These are phyloP conservation scores for Hypena proboscidalis DNA, from an alignment of 2,888 invertebrate species.

Conservation along the genomic window DNA sequence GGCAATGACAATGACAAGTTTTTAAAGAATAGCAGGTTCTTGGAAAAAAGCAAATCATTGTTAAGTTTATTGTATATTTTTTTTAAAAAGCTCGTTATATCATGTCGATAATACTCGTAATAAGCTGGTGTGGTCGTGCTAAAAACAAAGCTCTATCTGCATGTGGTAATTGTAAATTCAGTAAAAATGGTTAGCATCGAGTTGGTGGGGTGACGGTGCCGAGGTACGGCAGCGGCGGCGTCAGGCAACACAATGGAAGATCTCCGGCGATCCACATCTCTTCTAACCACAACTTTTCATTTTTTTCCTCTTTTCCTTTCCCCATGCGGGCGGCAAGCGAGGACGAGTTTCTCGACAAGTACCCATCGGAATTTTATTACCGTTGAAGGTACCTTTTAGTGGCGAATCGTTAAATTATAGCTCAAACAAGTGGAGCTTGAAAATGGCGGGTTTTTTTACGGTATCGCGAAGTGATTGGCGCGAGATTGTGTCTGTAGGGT, in stretches of 20 bases:
- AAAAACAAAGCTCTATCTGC: too few species aligned
- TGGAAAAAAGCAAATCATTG: too few species aligned
- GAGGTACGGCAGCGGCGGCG: constrained; percentile 9
- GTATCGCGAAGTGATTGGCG: neutral
- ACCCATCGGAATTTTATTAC: constrained; percentile 64
- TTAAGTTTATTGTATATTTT: too few species aligned
- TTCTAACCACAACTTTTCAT: constrained; percentile 69
- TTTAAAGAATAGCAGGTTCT: too few species aligned
- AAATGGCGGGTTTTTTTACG: neutral
- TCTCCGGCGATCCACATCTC: constrained; percentile 45
- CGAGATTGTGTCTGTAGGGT: neutral
- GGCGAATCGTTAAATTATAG: constrained; percentile 27
- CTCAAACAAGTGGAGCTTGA: constrained; percentile 6
- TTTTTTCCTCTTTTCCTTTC: constrained; percentile 62
- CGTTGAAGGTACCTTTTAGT: constrained; percentile 52
- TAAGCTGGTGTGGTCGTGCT: too few species aligned
- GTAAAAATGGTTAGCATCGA: too few species aligned
- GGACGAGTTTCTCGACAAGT: constrained; percentile 53
- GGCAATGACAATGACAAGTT: too few species aligned
- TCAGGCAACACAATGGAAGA: constrained; percentile 42
- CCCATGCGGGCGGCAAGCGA: constrained; percentile 46
- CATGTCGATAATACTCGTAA: too few species aligned
- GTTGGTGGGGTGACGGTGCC: too few species aligned
- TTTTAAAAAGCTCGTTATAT: too few species aligned
- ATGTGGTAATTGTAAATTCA: too few species aligned